Evolutionary conservation across 2,888 invertebrate genomes (phyloP).

Genomic region (Lutraria lutraria): DNA sequence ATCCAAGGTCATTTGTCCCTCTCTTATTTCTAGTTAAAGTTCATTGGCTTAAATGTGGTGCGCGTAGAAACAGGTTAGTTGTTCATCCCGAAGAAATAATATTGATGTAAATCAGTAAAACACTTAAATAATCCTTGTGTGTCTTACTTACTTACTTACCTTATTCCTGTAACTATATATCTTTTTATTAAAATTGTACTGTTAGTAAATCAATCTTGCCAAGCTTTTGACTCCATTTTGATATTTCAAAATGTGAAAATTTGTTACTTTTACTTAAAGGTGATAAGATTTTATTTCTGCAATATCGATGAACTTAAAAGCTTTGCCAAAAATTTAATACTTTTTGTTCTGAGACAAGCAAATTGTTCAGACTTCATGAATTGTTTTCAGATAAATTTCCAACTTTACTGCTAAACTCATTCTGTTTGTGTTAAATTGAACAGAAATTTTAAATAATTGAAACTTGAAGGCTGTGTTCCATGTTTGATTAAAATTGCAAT

Average conservation of each 20-base stretch:
- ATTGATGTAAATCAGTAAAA: too few relatives aligned
- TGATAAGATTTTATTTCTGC: neutral
- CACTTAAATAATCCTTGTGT: too few relatives aligned
- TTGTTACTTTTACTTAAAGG: neutral
- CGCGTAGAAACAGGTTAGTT: too few relatives aligned
- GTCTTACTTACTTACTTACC: too few relatives aligned
- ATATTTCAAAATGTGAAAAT: neutral
- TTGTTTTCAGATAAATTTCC: neutral
- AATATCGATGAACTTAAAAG: neutral
- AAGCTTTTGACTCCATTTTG: neutral
- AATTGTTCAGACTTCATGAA: neutral
- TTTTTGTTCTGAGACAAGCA: neutral
- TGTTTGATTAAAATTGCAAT: conserved; percentile 10
- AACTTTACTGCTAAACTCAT: conserved; percentile 5
- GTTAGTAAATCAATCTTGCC: too few relatives aligned
- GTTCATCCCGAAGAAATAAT: too few relatives aligned
- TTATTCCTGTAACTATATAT: neutral
- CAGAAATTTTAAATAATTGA: conserved; percentile 20
- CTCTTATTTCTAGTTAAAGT: too few relatives aligned
- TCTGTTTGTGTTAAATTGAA: neutral
- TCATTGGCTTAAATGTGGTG: too few relatives aligned
- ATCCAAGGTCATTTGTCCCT: too few relatives aligned
- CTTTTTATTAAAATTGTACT: neutral
- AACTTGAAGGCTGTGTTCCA: conserved; percentile 6
- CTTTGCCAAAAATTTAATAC: neutral